Percentiles rank a stretch among this genome's conserved stretches.
phyloP scores from a whole-genome alignment of 2,888 invertebrate genomes.

The Empis livida region DNA sequence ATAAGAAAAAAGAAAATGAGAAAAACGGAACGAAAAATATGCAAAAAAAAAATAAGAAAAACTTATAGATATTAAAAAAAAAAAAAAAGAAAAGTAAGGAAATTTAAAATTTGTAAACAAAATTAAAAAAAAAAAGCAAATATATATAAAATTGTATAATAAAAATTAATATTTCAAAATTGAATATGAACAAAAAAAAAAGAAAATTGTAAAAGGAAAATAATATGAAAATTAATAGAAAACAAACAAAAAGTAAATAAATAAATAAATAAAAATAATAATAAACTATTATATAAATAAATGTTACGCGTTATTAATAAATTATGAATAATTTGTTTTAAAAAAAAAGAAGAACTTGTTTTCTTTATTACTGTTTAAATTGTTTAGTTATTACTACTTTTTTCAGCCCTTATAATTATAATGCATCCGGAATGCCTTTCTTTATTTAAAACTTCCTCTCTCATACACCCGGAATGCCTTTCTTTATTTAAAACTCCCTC shows the following conservation, averaged over 20 bases:
- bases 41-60: not conserved
- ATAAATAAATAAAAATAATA: not conserved
- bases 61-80: not conserved
- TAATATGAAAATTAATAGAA: constrained; percentile 6
- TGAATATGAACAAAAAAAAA: constrained; percentile 10
- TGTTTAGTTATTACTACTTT: too few species aligned
- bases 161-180: constrained; percentile 4
- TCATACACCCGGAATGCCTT: too few species aligned
- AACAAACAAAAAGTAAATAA: constrained; percentile 3
- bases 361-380: constrained; percentile 1
- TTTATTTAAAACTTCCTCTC: too few species aligned
- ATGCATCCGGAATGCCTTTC: too few species aligned
- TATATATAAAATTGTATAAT: constrained; percentile 5
- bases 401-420: too few species aligned
- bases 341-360: constrained; percentile 23
- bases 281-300: constrained; percentile 32
- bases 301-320: constrained; percentile 61
- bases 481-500: too few species aligned
- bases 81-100: too few species aligned
- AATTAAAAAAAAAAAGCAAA: not conserved
- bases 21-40: not conserved
- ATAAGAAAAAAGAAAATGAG: not conserved
- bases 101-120: not conserved
- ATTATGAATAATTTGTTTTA: constrained; percentile 34
- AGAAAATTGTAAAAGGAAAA: constrained; percentile 6